A percentile compares a stretch with the other conserved stretches of the same genome.
Evolutionary conservation across 1,140 invertebrate species (phyloP).

Genomic region (Gonioctena quinquepunctata): DNA sequence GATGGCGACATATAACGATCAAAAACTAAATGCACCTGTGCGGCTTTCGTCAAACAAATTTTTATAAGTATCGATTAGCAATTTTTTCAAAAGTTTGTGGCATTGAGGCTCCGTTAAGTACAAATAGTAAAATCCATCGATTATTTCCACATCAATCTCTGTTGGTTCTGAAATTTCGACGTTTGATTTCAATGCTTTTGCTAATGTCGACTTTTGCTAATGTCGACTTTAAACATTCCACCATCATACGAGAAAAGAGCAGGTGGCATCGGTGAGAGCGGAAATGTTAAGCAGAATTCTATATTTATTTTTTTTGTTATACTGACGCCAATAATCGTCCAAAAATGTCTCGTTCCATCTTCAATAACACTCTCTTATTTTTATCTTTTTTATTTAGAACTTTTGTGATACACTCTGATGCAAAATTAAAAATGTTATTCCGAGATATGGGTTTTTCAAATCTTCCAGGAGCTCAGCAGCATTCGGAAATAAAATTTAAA

Average conservation of each 20-base stretch:
- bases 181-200: constrained; percentile 5
- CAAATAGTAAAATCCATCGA: constrained; percentile 28
- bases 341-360: constrained; percentile 47
- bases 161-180: constrained; percentile 10
- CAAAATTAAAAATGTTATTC: constrained; percentile 34
- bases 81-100: constrained; percentile 31
- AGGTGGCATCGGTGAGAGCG: constrained; percentile 45
- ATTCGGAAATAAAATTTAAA: constrained; percentile 31
- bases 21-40: constrained; percentile 47
- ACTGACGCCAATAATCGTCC: constrained; percentile 40
- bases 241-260: constrained; percentile 33
- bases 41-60: constrained; percentile 17
- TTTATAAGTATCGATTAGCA: constrained; percentile 25
- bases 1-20: constrained; percentile 48
- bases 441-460: constrained; percentile 38
- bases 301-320: constrained; percentile 45
- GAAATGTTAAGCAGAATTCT: constrained; percentile 41
- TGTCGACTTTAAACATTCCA: constrained; percentile 23
- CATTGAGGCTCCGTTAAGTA: constrained; percentile 19
- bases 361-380: constrained; percentile 35
- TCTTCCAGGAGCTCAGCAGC: constrained; percentile 23
- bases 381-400: constrained; percentile 34
- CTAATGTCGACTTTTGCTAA: constrained; percentile 12
- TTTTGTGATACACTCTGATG: constrained; percentile 25
- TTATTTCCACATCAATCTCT: constrained; percentile 25